Percentiles rank a stretch among this genome's conserved stretches.
These are phyloP conservation scores for Rana temporaria DNA, from an alignment of 2,113 vertebrate genomes.

Conservation along the genomic window DNA sequence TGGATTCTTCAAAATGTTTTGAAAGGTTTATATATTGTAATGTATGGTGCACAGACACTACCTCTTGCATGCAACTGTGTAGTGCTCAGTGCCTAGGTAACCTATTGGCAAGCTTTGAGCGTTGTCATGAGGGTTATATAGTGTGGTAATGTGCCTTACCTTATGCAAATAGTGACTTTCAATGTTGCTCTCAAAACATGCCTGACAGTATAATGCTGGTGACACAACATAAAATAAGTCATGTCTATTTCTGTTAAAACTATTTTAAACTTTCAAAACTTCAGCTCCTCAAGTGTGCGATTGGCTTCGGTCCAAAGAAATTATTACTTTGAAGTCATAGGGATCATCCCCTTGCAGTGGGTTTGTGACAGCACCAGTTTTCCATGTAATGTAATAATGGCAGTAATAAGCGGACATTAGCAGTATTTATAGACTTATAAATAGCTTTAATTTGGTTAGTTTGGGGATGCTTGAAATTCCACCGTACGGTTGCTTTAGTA, in stretches of 20 bases:
- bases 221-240: background rate
- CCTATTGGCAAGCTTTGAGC: no score
- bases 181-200: no score
- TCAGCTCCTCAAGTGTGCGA: background rate
- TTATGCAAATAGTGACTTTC: no score
- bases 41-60: no score
- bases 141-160: no score
- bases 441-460: background rate
- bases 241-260: background rate
- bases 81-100: no score
- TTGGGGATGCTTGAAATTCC: background rate
- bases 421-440: conserved; percentile 11
- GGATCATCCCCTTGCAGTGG: background rate
- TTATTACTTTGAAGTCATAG: background rate
- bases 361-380: background rate
- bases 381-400: conserved; percentile 3
- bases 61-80: no score
- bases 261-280: background rate
- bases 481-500: background rate
- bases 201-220: no score
- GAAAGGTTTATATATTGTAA: no score
- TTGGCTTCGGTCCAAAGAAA: background rate
- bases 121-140: no score
- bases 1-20: no score
- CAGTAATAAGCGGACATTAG: conserved; percentile 14